These are phyloP conservation scores for Crambe crambe DNA, from an alignment of 37 sponge, comb jelly and placozoan species.

Conservation along the genomic window DNA sequence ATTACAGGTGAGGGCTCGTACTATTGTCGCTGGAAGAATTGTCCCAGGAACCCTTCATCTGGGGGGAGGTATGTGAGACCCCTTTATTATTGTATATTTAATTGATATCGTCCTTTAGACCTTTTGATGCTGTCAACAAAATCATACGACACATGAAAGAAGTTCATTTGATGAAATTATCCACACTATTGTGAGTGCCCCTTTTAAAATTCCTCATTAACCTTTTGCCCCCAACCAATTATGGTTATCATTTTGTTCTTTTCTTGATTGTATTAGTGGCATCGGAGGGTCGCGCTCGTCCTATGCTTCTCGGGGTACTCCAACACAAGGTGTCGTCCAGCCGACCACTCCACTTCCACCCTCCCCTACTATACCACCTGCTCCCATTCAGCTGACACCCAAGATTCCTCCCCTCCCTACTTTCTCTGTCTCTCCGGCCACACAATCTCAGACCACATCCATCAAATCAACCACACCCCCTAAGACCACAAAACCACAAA, in stretches of 20 bases:
- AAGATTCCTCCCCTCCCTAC: neutral
- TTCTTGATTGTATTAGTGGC: neutral
- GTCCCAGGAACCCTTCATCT: constrained; percentile 38
- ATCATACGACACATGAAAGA: constrained; percentile 59
- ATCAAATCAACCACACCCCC: neutral
- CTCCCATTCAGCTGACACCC: too few relatives aligned
- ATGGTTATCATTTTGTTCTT: neutral
- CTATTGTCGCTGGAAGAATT: constrained; percentile 59
- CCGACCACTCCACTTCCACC: neutral
- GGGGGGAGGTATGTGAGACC: constrained; percentile 44
- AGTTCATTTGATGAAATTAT: constrained; percentile 60
- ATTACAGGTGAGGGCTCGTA: constrained; percentile 44
- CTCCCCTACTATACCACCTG: neutral
- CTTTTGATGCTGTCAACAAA: constrained; percentile 59
- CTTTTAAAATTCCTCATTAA: too few relatives aligned
- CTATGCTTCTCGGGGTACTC: neutral
- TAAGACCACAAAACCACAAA: neutral
- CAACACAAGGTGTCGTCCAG: neutral
- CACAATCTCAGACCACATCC: neutral
- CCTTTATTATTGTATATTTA: too few relatives aligned
- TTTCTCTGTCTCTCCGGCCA: neutral
- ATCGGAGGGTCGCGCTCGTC: neutral
- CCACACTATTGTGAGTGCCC: constrained; percentile 1
- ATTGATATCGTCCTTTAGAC: constrained; percentile 11
- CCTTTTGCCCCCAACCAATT: neutral